Percentiles rank a stretch among this genome's conserved stretches.
Conservation (phyloP, 2,888 invertebrate genomes). For the Spatulosminthurus flaviceps region DNA sequence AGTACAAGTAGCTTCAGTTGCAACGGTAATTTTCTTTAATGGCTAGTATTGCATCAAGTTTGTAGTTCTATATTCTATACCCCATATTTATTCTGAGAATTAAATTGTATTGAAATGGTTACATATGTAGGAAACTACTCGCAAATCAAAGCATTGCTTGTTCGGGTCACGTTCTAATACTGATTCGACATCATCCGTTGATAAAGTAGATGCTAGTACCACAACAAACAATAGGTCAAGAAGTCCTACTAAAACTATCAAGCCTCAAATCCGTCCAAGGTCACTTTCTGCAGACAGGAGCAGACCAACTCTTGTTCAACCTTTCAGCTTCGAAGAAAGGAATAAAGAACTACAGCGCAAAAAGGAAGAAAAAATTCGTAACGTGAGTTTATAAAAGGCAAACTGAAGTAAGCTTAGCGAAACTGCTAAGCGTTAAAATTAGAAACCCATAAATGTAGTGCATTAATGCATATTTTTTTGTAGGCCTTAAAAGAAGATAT, state of each 20-base stretch:
- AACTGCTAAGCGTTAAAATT: no score
- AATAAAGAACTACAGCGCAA: constrained; percentile 71
- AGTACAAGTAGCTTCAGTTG: background rate
- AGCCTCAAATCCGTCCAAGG: background rate
- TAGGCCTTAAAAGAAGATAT: constrained; percentile 71
- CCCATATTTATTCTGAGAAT: no score
- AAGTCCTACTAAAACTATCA: background rate
- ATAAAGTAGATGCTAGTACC: no score
- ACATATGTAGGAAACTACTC: no score
- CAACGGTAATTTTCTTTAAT: constrained; percentile 22
- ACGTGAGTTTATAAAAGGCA: constrained; percentile 62
- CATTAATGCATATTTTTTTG: constrained; percentile 50
- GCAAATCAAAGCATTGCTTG: background rate
- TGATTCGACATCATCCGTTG: no score
- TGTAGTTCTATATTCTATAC: constrained; percentile 3
- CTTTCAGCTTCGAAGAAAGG: constrained; percentile 77
- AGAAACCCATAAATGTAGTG: no score
- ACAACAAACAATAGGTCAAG: background rate
- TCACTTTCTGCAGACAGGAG: constrained; percentile 25
- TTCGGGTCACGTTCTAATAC: no score
- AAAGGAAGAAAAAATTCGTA: constrained; percentile 73
- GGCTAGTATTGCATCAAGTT: background rate
- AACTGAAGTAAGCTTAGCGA: no score
- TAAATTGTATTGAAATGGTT: no score
- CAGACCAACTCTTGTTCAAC: constrained; percentile 65